Evolutionary conservation across 2,797 vertebrate genomes (phyloP).

Genomic region (Chrysocyon brachyurus): DNA sequence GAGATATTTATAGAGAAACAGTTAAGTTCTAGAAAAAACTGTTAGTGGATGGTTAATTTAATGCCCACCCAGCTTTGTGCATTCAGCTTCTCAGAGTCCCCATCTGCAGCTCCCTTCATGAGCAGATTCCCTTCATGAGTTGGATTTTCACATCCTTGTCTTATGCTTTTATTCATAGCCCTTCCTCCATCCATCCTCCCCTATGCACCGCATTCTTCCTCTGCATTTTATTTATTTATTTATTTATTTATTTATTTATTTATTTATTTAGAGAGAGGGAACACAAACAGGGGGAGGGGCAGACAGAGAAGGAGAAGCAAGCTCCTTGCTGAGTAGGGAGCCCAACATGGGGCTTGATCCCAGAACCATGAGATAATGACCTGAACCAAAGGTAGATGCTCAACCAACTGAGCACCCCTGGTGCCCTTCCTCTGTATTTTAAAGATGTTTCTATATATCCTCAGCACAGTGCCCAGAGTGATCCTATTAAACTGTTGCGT

Average conservation of each 20-base stretch:
- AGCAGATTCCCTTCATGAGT: neutral
- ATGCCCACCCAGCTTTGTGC: neutral
- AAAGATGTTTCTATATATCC: neutral
- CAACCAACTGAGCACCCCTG: too few relatives aligned
- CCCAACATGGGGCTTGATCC: too few relatives aligned
- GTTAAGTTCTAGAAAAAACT: neutral
- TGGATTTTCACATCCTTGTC: neutral
- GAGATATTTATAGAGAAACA: neutral
- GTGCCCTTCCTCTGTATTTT: neutral
- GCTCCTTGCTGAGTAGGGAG: too few relatives aligned
- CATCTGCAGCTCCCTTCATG: neutral
- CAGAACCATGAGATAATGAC: too few relatives aligned
- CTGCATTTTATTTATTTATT: neutral
- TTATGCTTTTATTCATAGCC: neutral
- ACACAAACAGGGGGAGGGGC: too few relatives aligned
- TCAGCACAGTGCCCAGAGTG: neutral
- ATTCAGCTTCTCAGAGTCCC: neutral
- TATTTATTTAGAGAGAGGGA: too few relatives aligned
- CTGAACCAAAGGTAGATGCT: too few relatives aligned
- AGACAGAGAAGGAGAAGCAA: too few relatives aligned
- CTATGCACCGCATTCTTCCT: neutral
- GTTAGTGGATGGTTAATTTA: neutral
- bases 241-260: neutral
- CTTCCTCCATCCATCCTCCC: too few relatives aligned
- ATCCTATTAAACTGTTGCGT: neutral